These are phyloP conservation scores for Minunthozetes semirufus DNA, from an alignment of 2,888 invertebrate species.

Conservation along the genomic window DNA sequence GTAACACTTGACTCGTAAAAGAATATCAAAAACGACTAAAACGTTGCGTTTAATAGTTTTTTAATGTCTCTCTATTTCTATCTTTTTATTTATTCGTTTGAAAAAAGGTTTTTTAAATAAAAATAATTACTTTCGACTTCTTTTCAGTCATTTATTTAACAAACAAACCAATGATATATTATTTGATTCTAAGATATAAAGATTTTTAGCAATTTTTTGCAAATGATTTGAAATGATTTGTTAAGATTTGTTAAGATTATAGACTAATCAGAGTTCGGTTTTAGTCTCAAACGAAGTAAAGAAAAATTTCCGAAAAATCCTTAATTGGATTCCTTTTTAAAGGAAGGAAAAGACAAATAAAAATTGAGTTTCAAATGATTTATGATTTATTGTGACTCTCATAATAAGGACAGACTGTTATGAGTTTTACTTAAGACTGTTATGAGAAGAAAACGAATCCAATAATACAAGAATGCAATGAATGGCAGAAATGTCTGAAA, in stretches of 20 bases:
- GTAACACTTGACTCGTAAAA: background rate
- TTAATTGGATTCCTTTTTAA: background rate
- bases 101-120: background rate
- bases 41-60: background rate
- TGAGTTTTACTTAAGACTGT: background rate
- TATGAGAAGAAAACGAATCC: background rate
- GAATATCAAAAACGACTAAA: background rate
- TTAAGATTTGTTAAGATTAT: background rate
- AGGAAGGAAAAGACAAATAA: background rate
- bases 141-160: background rate
- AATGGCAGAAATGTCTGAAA: constrained; percentile 4
- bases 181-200: background rate
- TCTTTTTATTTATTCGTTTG: background rate
- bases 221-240: too few relatives aligned
- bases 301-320: background rate
- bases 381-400: background rate
- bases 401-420: background rate
- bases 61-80: background rate
- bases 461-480: background rate
- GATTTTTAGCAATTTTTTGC: background rate
- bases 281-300: background rate
- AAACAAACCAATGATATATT: background rate
- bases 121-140: background rate
- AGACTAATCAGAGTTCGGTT: background rate
- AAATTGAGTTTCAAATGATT: background rate